phyloP scores from a whole-genome alignment of 2,888 invertebrate species.

The Oeneis ivallda region DNA sequence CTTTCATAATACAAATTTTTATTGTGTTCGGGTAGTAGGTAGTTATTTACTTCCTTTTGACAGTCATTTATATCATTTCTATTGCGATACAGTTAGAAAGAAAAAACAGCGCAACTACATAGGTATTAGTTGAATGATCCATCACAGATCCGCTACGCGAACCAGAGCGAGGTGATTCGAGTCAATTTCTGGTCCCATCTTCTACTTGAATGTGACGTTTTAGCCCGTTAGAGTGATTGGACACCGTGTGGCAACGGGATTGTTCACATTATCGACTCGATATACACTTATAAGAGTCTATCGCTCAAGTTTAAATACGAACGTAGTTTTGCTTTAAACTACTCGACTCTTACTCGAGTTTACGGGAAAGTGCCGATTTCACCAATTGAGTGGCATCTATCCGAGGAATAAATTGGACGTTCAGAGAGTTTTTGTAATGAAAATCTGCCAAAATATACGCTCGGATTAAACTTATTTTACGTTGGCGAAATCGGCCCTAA shows the following conservation, averaged over 20 bases:
- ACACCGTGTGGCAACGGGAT: slow-evolving; percentile 38
- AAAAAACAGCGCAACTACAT: slow-evolving; percentile 40
- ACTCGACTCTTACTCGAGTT: not conserved
- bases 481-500: too few relatives aligned
- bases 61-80: slow-evolving; percentile 24
- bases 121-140: slow-evolving; percentile 39
- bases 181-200: slow-evolving; percentile 44
- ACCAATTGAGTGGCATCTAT: too few relatives aligned
- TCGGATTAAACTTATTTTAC: too few relatives aligned
- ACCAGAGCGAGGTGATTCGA: slow-evolving; percentile 43
- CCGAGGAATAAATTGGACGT: too few relatives aligned
- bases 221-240: slow-evolving; percentile 42
- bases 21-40: not conserved
- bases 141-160: slow-evolving; percentile 48
- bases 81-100: slow-evolving; percentile 38
- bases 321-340: not conserved
- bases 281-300: not conserved
- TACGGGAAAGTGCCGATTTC: too few relatives aligned
- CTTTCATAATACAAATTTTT: not conserved
- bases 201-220: slow-evolving; percentile 38
- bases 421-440: too few relatives aligned
- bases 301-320: too few relatives aligned
- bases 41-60: slow-evolving; percentile 9
- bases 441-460: too few relatives aligned
- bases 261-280: slow-evolving; percentile 19